Evolutionary conservation across 2,888 invertebrate species (phyloP).

Genomic region (Hirtodrosophila histrioides): DNA sequence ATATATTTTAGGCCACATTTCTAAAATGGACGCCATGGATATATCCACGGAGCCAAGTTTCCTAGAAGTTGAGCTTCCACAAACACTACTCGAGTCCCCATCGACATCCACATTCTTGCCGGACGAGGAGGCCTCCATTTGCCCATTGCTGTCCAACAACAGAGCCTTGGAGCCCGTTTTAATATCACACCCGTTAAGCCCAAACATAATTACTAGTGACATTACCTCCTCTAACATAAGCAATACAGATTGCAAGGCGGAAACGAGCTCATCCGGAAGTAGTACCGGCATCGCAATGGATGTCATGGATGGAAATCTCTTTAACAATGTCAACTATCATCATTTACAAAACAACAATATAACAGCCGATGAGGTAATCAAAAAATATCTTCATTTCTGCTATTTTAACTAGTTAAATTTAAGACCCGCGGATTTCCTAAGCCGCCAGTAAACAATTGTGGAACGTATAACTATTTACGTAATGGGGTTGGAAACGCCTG

Average conservation of each 20-base stretch:
- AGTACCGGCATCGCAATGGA: slow-evolving; percentile 83
- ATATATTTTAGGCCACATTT: neutral
- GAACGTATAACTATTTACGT: too few relatives aligned
- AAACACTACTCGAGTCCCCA: slow-evolving; percentile 81
- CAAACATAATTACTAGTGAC: slow-evolving; percentile 85
- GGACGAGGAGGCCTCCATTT: slow-evolving; percentile 89
- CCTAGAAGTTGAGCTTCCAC: slow-evolving; percentile 81
- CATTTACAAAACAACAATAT: slow-evolving; percentile 80
- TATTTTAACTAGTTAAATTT: too few relatives aligned
- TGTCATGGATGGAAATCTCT: slow-evolving; percentile 76
- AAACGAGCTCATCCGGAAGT: slow-evolving; percentile 82
- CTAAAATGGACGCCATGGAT: slow-evolving; percentile 66
- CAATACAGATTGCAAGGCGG: slow-evolving; percentile 68
- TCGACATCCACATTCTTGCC: slow-evolving; percentile 83
- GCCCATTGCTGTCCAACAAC: slow-evolving; percentile 87
- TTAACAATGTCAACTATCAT: slow-evolving; percentile 81
- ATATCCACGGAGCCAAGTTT: slow-evolving; percentile 82
- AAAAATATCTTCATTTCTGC: too few relatives aligned
- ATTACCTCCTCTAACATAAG: slow-evolving; percentile 81
- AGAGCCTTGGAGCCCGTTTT: slow-evolving; percentile 86
- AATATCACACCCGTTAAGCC: slow-evolving; percentile 87
- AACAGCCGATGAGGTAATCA: slow-evolving; percentile 70
- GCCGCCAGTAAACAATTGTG: too few relatives aligned
- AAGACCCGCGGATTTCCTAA: too few relatives aligned
- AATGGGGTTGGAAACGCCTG: too few relatives aligned